Base-by-base conservation (phyloP, 1,140 invertebrate genomes). In the Euschistus heros region DNA sequence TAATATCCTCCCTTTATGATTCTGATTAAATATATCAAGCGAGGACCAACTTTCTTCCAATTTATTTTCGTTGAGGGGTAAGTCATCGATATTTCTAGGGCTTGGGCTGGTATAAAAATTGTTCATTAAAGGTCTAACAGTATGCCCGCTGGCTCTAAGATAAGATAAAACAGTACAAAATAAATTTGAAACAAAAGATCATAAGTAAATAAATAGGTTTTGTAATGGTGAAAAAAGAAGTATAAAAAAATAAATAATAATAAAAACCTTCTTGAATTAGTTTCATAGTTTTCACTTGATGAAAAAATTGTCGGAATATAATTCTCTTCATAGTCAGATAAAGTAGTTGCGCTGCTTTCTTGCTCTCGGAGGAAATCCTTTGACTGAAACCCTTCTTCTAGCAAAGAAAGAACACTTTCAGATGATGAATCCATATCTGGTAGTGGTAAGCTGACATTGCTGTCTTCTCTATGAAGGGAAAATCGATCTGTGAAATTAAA, bases 41-140 rank as follows among this genome's bases (percentile, higher is more conserved):
- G 72, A 72, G 55, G 57, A 72, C 72, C 72, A 73, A 22, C 71
- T 72, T 37, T 73, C 71, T 65, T 72, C 72, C 0, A 73, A 68
- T 42, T 66, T 65, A 20, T 68, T 67, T 46, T 72, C 68, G 5
- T 2, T 17, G 15, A 6, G 14, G 26, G 54, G 24, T 42, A 52
- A 15, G 24, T 20, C 33, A 26, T 42, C 55, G 0, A 44, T 33
- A 50, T 15, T 22, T 61, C 61, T 67, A 2, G 27, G 30, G 3
- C 26, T 27, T 5, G 47, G 17, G 17, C 33, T 61, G 46, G 47
- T 18, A 26, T 55, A 54, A 54, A 62, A 67, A 30, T 67, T 63
- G 18, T 67, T 62, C 22, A 67, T 50, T 5, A 66, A 30, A 66
- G 57, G 64, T 27, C 57, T 44, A 44, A 26, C n/a, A 18, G 57